Base-by-base conservation (phyloP, 2,888 invertebrate species). In the Rosalia funebris region DNA sequence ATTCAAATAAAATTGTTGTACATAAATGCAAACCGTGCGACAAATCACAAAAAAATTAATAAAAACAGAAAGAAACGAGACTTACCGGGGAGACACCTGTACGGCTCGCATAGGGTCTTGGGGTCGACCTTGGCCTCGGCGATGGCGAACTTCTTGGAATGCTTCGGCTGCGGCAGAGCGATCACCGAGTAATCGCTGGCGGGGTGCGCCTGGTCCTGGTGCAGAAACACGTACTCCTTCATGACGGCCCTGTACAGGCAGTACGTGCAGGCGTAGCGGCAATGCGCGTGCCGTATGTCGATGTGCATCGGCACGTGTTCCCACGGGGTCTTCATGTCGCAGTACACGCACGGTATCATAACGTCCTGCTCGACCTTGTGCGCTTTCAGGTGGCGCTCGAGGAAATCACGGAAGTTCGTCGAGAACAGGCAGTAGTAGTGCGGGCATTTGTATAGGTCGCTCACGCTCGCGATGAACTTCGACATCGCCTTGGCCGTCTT, bases 211-310 rank as follows among this genome's bases (percentile, higher is more conserved):
- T 80, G 74, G 10, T 75, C 66, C 39, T 86, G 84, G 77, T 91
- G 91, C 2, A 86, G 80, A 12, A 84, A 82, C 0, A 91, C 88
- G 45, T 88, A 85, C 54, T 86, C 86, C 45, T 84, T 83, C 0
- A 84, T 81, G 0, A 84, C 80, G 0, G 88, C 87, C 46, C 91
- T 82, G 76, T 91, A 91, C 71, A 91, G 87, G 73, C 92, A 92
- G 66, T 85, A 83, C 1, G 81, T 82, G 71, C 92, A 92, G 20
- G 87, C 86, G 70, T 81, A 90, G 19, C 83, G 81, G 70, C 90
- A 88, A 53, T 83, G 80, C 0, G 84, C 84, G 71, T 92, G 91
- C 31, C 82, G 82, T 17, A 85, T 83, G 46, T 87, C 84, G 10
- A 90, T 84, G 74, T 91, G 91, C 20, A 75, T 67, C 12, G 72